A percentile compares a stretch with the other conserved stretches of the same genome.
Evolutionary conservation across 1,140 invertebrate species (phyloP).

Genomic region (Hermatobates lingyangjiaoensis): DNA sequence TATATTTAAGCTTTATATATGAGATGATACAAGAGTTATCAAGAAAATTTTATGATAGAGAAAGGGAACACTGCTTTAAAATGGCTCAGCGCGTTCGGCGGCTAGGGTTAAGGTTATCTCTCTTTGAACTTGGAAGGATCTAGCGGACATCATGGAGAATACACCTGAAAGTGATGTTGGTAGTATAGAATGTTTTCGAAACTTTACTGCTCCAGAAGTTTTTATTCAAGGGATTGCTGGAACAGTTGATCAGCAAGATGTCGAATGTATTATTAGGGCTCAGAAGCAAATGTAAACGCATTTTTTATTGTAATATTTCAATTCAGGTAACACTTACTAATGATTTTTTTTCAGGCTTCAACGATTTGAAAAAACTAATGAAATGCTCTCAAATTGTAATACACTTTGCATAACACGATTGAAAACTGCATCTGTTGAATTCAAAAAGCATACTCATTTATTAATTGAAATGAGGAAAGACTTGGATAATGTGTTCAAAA

Average conservation of each 20-base stretch:
- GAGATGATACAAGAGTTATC: too few relatives aligned
- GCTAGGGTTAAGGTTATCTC: too few relatives aligned
- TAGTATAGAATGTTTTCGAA: conserved; percentile 66
- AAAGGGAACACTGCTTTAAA: too few relatives aligned
- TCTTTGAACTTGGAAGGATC: too few relatives aligned
- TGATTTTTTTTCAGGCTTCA: conserved; percentile 51
- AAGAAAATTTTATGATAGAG: too few relatives aligned
- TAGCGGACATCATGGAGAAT: too few relatives aligned
- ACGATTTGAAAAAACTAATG: conserved; percentile 90
- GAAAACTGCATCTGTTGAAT: conserved; percentile 61
- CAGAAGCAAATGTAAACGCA: conserved; percentile 78
- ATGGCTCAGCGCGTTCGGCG: too few relatives aligned
- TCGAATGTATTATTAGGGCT: conserved; percentile 71
- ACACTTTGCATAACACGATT: conserved; percentile 60
- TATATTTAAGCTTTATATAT: too few relatives aligned
- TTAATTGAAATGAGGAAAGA: conserved; percentile 42
- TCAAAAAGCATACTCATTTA: conserved; percentile 74
- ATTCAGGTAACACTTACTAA: conserved; percentile 8
- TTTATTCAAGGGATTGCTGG: conserved; percentile 77
- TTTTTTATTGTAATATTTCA: not conserved
- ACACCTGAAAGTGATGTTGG: conserved; percentile 44
- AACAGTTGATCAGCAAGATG: conserved; percentile 76
- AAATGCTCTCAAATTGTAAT: conserved; percentile 92
- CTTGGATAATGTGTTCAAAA: conserved; percentile 35
- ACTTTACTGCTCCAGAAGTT: conserved; percentile 73